A percentile compares a stretch with the other conserved stretches of the same genome.
phyloP scores from a whole-genome alignment of 2,113 vertebrate species.

The Urocitellus parryii region DNA sequence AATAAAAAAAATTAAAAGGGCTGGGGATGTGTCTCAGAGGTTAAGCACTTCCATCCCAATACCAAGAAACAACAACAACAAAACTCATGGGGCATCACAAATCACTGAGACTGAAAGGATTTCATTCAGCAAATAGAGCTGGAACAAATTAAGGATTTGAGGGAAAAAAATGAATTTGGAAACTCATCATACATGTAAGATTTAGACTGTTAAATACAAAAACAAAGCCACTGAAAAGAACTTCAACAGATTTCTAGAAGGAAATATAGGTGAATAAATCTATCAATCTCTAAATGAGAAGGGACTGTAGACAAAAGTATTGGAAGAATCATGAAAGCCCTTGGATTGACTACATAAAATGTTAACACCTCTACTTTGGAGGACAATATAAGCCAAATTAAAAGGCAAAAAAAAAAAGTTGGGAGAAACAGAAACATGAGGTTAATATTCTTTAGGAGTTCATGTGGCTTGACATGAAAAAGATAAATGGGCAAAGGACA shows the following conservation, averaged over 20 bases:
- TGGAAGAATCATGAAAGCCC: not conserved
- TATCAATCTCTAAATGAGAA: conserved; percentile 1
- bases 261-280: not conserved
- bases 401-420: conserved; percentile 24
- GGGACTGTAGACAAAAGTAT: not conserved
- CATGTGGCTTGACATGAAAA: conserved; percentile 34
- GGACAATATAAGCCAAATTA: conserved; percentile 29
- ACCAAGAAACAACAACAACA: too few species aligned
- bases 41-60: too few species aligned
- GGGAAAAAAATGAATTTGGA: conserved; percentile 16
- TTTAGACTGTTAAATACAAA: conserved; percentile 48
- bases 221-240: not conserved
- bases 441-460: not conserved
- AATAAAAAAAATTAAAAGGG: too few species aligned
- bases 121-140: conserved; percentile 38
- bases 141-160: conserved; percentile 27
- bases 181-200: not conserved
- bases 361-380: conserved; percentile 19
- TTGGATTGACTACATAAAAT: not conserved
- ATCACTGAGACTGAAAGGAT: conserved; percentile 8
- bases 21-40: too few species aligned
- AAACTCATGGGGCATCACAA: not conserved
- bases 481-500: not conserved
- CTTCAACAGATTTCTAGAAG: not conserved
- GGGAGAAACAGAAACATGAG: not conserved